Percentiles rank a stretch among this genome's conserved stretches.
Conservation (phyloP, 2,888 invertebrate genomes). For the Heliconius charithonia region DNA sequence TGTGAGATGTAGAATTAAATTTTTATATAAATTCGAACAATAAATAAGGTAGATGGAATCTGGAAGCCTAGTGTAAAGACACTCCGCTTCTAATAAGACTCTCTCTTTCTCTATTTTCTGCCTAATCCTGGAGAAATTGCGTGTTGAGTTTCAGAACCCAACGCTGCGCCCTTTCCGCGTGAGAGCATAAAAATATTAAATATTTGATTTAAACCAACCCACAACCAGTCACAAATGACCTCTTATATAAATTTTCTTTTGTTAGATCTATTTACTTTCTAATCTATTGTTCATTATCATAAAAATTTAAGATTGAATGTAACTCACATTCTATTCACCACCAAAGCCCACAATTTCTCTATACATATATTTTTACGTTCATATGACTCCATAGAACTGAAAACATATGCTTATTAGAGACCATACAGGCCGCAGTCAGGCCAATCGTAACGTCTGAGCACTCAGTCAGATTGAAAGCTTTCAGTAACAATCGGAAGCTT, state of each 20-base stretch:
- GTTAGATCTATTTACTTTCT: too few relatives aligned
- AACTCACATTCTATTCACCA: not conserved
- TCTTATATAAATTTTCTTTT: too few relatives aligned
- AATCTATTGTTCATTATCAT: too few relatives aligned
- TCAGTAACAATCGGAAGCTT: slow-evolving; percentile 67
- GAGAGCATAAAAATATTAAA: not conserved
- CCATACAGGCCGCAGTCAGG: slow-evolving; percentile 31
- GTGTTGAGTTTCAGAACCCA: not conserved
- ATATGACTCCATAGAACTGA: not conserved
- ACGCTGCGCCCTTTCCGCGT: not conserved
- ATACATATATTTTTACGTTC: not conserved
- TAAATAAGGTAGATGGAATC: not conserved
- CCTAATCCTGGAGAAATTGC: too few relatives aligned
- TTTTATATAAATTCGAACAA: too few relatives aligned
- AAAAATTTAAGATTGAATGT: too few relatives aligned
- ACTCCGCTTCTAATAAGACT: too few relatives aligned
- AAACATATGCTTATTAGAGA: slow-evolving; percentile 28
- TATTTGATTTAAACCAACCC: not conserved
- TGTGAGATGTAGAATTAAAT: not conserved
- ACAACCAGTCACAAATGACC: too few relatives aligned
- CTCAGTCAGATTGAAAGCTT: slow-evolving; percentile 72
- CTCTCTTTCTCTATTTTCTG: too few relatives aligned
- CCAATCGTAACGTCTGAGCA: slow-evolving; percentile 58
- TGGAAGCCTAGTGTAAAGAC: too few relatives aligned
- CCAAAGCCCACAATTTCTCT: not conserved